Evolutionary conservation across 2,113 vertebrate genomes (phyloP).

Genomic region (Micronycteris hirsuta): DNA sequence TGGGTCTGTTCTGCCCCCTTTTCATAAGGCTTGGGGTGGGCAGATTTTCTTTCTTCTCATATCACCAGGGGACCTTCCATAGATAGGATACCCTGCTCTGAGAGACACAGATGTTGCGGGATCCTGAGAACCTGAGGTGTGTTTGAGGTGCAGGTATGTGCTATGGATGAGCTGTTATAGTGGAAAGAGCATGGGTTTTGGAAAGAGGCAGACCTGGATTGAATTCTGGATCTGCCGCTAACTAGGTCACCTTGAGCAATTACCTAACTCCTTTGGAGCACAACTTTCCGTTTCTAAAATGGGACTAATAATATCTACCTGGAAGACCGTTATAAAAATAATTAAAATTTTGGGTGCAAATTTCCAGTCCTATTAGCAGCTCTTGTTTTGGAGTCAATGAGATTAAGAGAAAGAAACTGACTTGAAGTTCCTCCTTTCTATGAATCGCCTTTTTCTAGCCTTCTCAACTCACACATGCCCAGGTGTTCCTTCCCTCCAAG

Average conservation of each 20-base stretch:
- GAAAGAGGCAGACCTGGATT: background rate
- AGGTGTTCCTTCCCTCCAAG: background rate
- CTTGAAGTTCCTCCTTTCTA: background rate
- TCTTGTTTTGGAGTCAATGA: background rate
- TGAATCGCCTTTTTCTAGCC: background rate
- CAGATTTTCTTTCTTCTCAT: background rate
- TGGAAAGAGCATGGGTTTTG: background rate
- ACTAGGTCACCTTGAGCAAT: constrained; percentile 43
- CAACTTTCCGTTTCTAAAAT: background rate
- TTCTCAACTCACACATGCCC: background rate
- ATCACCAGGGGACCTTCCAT: background rate
- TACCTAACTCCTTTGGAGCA: background rate
- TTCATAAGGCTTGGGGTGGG: constrained; percentile 12
- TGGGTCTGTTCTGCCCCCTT: constrained; percentile 7
- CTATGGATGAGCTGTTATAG: background rate
- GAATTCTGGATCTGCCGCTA: background rate
- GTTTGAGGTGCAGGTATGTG: background rate
- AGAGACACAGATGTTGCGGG: background rate
- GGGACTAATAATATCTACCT: background rate
- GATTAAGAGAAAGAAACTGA: background rate
- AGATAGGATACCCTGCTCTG: background rate
- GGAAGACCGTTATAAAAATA: background rate
- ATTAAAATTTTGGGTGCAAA: background rate
- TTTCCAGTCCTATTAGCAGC: background rate
- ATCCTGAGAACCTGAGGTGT: background rate